phyloP scores from a whole-genome alignment of 1,140 invertebrate genomes.

The Aricia agestis region DNA sequence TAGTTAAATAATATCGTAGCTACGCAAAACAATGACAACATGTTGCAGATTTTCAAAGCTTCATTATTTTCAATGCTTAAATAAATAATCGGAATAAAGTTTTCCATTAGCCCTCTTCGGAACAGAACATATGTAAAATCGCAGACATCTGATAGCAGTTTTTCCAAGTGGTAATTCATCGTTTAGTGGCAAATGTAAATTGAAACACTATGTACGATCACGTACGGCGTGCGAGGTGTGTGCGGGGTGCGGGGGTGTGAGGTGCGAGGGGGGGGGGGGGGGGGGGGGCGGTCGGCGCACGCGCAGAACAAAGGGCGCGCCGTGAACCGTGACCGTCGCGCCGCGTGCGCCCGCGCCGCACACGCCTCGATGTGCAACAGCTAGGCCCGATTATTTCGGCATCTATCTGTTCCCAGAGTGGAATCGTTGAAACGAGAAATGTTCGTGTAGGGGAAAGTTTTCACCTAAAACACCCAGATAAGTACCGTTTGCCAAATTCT shows the following conservation, averaged over 20 bases:
- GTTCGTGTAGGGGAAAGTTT: neutral
- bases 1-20: neutral
- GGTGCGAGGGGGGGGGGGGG: conserved; percentile 12
- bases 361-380: conserved; percentile 33
- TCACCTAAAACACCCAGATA: too few species aligned
- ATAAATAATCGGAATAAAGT: too few species aligned
- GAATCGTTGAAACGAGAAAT: neutral
- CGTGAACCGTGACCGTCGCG: conserved; percentile 69
- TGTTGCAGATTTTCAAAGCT: neutral
- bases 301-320: conserved; percentile 71
- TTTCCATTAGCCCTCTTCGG: too few species aligned
- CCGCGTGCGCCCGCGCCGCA: conserved; percentile 38
- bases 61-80: neutral
- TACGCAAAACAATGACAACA: too few species aligned
- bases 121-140: neutral
- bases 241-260: neutral
- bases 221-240: neutral
- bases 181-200: conserved; percentile 21
- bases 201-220: conserved; percentile 18
- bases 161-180: conserved; percentile 10
- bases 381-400: conserved; percentile 16
- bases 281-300: conserved; percentile 38
- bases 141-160: neutral
- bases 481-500: too few species aligned
- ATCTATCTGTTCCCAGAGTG: conserved; percentile 32